Base-by-base conservation (phyloP, 1,140 invertebrate species). In the Aphidius gifuensis region DNA sequence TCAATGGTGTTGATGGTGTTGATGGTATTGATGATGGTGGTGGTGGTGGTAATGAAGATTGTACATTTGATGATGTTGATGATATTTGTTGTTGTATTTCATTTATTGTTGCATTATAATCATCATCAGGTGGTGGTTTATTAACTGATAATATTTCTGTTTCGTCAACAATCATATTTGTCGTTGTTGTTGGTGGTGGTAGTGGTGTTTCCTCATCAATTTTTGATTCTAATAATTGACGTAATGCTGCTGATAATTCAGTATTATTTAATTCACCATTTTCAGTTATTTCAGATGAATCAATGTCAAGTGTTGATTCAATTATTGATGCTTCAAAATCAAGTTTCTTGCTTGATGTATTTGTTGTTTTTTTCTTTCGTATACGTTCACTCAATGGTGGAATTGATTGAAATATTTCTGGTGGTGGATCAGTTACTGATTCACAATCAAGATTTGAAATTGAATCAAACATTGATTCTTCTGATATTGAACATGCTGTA, bases 351-450 rank as follows among this genome's bases (percentile, higher is more conserved):
- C 67, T 16, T 1, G 61, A 5, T 0, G 58, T 58, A 0, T 69
- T 62, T 0, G 68, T 39, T 5, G 79, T 74, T 9, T 64, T 58
- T 53, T 81, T 81, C 47, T 80, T 80, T 0, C 78, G 71, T n/a
- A 81, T 81, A 21, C 79, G 69, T 42, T 81, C 79, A 44, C 78
- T 80, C 2, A 81, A 64, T 0, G 79, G 79, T 46, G 76, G 71
- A 62, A 81, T 81, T 2, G 78, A 74, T 3, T 74, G 67, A 62
- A 75, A 74, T 40, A 75, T 69, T 58, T 74, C 72, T 7, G 69
- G 69, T 16, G 71, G 60, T 7, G 76, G 68, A 0, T 48, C 45
- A 2, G 68, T 48, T 4, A 67, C 42, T 1, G 67, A 65, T 8
- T 75, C 69, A 3, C 65, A 50, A 23, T 74, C 70, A 58, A 73